Conservation (phyloP, 2,113 vertebrate species). For the Eira barbara region DNA sequence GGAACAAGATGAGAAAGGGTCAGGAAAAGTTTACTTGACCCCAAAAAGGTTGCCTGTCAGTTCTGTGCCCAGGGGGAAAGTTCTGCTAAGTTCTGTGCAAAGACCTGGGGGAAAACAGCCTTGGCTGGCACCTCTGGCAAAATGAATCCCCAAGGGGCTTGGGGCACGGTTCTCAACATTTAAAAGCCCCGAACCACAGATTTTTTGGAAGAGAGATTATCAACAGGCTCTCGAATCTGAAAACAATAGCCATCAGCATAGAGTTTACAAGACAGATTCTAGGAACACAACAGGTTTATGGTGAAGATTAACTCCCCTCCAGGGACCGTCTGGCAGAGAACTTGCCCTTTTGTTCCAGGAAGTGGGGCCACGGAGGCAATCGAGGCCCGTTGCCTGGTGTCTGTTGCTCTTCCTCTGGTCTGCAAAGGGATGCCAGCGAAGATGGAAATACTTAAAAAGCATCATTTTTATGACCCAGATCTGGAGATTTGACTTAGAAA, state of each 20-base stretch:
- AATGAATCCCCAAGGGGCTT: background rate
- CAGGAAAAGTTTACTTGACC: background rate
- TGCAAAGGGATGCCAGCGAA: background rate
- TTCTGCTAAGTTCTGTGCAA: background rate
- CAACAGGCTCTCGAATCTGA: constrained; percentile 33
- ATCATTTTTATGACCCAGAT: constrained; percentile 31
- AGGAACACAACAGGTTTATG: constrained; percentile 41
- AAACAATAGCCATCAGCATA: constrained; percentile 33
- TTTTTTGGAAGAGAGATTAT: constrained; percentile 32
- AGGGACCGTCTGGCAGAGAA: constrained; percentile 8
- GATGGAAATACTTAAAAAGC: constrained; percentile 50
- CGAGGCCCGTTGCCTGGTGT: background rate
- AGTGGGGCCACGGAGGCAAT: background rate
- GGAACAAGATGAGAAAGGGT: background rate
- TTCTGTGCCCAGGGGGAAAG: background rate
- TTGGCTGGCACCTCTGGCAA: background rate
- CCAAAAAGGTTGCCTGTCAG: background rate
- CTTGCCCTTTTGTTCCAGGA: constrained; percentile 63
- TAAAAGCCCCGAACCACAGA: background rate
- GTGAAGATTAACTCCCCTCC: constrained; percentile 32
- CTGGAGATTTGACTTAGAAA: background rate
- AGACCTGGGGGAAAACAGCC: fast-evolving
- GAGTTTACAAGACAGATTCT: constrained; percentile 43
- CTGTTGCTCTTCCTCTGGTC: constrained; percentile 2
- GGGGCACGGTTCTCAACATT: background rate